Evolutionary conservation across 64 coral and sea anemone species (phyloP).

Genomic region (Montipora cactus): DNA sequence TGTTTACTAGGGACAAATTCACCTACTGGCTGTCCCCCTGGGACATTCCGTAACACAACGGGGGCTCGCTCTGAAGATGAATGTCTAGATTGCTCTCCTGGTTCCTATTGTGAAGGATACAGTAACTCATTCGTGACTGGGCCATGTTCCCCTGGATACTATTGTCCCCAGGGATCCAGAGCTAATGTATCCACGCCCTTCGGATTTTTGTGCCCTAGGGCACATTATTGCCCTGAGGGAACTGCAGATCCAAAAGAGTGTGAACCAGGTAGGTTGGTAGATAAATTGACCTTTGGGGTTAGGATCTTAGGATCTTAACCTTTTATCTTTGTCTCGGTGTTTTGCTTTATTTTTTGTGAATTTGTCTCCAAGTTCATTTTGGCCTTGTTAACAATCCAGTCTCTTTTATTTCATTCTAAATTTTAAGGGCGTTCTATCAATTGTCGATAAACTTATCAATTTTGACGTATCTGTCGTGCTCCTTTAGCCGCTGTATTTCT

Average conservation of each 20-base stretch:
- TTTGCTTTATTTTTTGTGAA: too few relatives aligned
- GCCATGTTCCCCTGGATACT: conserved; percentile 77
- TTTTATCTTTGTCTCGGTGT: too few relatives aligned
- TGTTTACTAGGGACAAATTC: conserved; percentile 76
- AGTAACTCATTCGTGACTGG: conserved; percentile 80
- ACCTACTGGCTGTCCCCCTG: conserved; percentile 81
- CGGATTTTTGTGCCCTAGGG: conserved; percentile 76
- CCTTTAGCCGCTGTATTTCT: too few relatives aligned
- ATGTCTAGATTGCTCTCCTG: conserved; percentile 90
- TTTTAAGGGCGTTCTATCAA: too few relatives aligned
- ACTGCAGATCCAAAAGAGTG: conserved; percentile 74
- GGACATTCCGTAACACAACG: conserved; percentile 96
- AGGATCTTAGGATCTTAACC: too few relatives aligned
- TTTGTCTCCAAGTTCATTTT: too few relatives aligned
- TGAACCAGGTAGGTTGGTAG: conserved; percentile 57
- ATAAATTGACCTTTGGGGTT: not conserved
- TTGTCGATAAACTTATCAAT: too few relatives aligned
- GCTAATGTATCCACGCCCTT: conserved; percentile 85
- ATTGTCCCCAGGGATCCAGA: conserved; percentile 81
- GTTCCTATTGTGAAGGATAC: conserved; percentile 88
- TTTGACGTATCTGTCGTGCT: too few relatives aligned
- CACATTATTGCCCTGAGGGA: conserved; percentile 74
- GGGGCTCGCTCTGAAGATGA: conserved; percentile 80
- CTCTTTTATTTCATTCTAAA: too few relatives aligned
- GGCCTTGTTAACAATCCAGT: too few relatives aligned